Evolutionary conservation across 2,797 vertebrate species (phyloP), one percentile per base, ranked within the genome.

Genomic region (Oreortyx pictus): DNA sequence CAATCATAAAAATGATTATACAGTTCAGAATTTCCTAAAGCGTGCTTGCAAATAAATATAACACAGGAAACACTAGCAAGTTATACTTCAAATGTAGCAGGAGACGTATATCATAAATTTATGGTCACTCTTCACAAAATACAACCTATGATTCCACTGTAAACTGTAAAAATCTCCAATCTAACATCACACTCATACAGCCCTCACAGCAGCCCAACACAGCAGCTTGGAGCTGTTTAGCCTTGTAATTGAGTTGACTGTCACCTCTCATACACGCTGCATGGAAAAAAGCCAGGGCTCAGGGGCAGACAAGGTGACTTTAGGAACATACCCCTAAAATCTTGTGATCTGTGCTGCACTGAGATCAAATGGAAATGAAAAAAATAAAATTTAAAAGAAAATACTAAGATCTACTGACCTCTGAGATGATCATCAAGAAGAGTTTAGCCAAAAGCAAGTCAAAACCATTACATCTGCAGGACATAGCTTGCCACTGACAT

Each of bases 121-220:
- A n/a, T 19, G 13, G n/a, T n/a, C n/a, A 4, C 31, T n/a, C 31
- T n/a, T 19, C 61, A 43, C 88, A 85, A 50, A 29, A 4, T 2
- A 9, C 22, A 61, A 7, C 11, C 7, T 82, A 61, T 47, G 44
- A 8, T 61, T 50, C 17, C 35, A 5, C 25, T 59, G 46, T 2
- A 50, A 61, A 54, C 27, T 35, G 31, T n/a, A n/a, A n/a, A n/a
- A n/a, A n/a, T 29, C 52, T 71, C 13, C 29, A 60, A 29, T 60
- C 39, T 60, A 29, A n/a, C 16, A 24, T 16, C 47, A 41, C 27
- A 29, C 39, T 85, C 22, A 8, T 29, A 3, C 16, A 39, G 14
- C 33, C 60, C 33, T 89, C 1, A 10, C 2, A 1, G 0, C 59
- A 13, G 35, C 56, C 41, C 22, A 8, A 18, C 0, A 0, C 17